Conservation (phyloP, 2,888 invertebrate genomes). For the Petrolisthes manimaculis region DNA sequence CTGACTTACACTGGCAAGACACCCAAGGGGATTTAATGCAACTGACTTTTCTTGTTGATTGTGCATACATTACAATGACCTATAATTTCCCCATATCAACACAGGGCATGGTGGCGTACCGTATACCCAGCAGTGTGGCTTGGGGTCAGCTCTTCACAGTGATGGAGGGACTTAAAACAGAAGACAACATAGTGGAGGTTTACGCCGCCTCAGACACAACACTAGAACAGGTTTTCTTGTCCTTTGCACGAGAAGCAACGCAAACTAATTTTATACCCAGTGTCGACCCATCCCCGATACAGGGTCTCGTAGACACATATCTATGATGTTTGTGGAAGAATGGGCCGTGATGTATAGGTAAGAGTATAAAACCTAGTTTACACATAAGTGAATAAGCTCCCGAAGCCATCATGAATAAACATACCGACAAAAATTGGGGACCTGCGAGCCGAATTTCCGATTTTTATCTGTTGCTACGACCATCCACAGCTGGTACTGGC, state of each 20-base stretch:
- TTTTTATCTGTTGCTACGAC: too few species aligned
- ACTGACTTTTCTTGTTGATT: too few species aligned
- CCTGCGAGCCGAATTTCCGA: too few species aligned
- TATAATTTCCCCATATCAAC: neutral
- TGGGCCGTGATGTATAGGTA: neutral
- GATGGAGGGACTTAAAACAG: constrained; percentile 59
- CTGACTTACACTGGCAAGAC: too few species aligned
- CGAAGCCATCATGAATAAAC: too few species aligned
- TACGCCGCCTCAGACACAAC: constrained; percentile 72
- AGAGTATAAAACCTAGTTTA: too few species aligned
- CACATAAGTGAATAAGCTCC: too few species aligned
- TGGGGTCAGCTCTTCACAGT: constrained; percentile 56
- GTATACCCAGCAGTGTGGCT: constrained; percentile 35
- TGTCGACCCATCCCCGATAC: too few species aligned
- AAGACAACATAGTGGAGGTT: constrained; percentile 69
- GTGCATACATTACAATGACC: too few species aligned
- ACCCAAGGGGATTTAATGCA: too few species aligned
- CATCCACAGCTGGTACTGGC: too few species aligned
- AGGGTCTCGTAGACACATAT: neutral
- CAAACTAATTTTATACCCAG: neutral
- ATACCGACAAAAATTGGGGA: too few species aligned
- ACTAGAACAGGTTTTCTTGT: constrained; percentile 72
- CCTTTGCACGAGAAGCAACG: constrained; percentile 69
- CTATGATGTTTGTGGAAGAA: neutral
- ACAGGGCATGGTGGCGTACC: constrained; percentile 59